Base-by-base conservation (phyloP, 1,140 invertebrate genomes). In the Zaprionus ghesquierei region DNA sequence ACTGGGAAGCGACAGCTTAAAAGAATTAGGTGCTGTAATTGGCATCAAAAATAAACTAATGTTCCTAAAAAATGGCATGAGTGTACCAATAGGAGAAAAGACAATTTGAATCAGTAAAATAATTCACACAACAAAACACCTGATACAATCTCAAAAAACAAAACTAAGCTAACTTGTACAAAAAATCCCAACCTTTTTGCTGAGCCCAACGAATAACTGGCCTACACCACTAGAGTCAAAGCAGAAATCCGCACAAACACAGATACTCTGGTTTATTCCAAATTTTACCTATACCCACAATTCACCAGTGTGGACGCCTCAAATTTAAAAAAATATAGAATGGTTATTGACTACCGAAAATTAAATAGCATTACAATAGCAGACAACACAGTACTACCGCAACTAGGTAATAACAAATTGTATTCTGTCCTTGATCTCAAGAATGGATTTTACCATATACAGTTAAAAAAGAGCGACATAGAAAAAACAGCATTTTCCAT, bases 1-100 rank as follows among this genome's bases (percentile, higher is more conserved):
- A n/a, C n/a, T n/a, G n/a, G n/a, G n/a, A n/a, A n/a, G n/a, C n/a
- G n/a, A n/a, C n/a, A n/a, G n/a, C n/a, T n/a, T n/a, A n/a, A n/a
- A n/a, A n/a, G n/a, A n/a, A n/a, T n/a, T n/a, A n/a, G 60, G 20
- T n/a, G 71, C 71, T 22, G 18, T 46, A 18, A 46, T 25, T 1
- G 6, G 2, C 18, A 22, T 8, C 22, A 46, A 46, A 15, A 22
- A 10, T 8, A 46, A 18, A 46, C n/a, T 22, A 18, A 25, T 3
- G 25, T 18, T 18, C 15, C 18, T 46, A 46, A 6, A 20, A 25
- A 54, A 31, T 54, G 51, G 51, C n/a, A 49, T 25, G 25, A 49
- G 18, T 9, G 61, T 54, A n/a, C 15, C 27, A 25, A 25, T 5
- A 25, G 2, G 29, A 53, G 50, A 27, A 20, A 29, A 53, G 15